These are phyloP conservation scores for Trichogramma pretiosum DNA, from an alignment of 1,140 invertebrate species.

Conservation along the genomic window DNA sequence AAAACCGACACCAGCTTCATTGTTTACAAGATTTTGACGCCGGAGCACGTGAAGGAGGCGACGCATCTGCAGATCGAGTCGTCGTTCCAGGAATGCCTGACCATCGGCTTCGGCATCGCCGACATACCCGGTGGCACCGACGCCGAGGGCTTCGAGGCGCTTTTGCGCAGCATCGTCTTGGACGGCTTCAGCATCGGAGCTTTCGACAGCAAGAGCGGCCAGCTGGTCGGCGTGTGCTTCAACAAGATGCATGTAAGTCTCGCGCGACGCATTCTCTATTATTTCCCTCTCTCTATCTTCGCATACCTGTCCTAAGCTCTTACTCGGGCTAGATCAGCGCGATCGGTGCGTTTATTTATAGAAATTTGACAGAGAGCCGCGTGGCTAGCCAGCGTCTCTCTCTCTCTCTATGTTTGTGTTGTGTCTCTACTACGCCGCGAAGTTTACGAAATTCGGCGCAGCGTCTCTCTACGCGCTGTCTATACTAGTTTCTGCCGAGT, in stretches of 20 bases:
- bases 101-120: conserved; percentile 15
- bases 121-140: conserved; percentile 10
- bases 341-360: too few relatives aligned
- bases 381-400: background rate
- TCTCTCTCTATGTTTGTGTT: background rate
- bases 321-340: too few relatives aligned
- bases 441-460: too few relatives aligned
- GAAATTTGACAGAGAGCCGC: background rate
- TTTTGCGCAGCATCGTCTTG: conserved; percentile 18
- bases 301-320: too few relatives aligned
- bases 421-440: too few relatives aligned
- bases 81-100: conserved; percentile 14
- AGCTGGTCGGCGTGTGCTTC: conserved; percentile 29
- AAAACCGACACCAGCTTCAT: conserved; percentile 8
- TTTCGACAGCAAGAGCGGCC: conserved; percentile 22
- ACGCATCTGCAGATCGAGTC: conserved; percentile 8
- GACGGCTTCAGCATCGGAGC: conserved; percentile 28
- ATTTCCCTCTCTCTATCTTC: background rate
- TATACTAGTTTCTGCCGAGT: too few relatives aligned
- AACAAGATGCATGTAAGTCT: conserved; percentile 32
- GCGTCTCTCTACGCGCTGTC: too few relatives aligned
- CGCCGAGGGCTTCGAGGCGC: conserved; percentile 5
- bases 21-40: conserved; percentile 4
- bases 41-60: conserved; percentile 8
- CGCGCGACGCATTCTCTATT: background rate